Evolutionary conservation across 2,113 vertebrate species (phyloP).

Genomic region (Chaenocephalus aceratus): DNA sequence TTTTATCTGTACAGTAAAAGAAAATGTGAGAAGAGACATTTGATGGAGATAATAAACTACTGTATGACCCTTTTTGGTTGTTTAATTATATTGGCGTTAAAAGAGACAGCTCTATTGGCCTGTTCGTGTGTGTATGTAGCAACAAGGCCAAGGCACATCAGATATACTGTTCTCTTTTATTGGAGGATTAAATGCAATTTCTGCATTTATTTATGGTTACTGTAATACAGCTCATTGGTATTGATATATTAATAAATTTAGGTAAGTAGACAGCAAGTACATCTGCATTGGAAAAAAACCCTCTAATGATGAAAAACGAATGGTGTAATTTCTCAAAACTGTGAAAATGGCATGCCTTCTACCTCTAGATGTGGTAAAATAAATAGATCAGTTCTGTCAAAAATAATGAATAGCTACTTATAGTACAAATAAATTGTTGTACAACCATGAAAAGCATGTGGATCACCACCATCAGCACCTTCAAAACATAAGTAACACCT

Average conservation of each 20-base stretch:
- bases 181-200: background rate
- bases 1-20: conserved; percentile 3
- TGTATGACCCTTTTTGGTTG: background rate
- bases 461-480: background rate
- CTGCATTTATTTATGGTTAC: background rate
- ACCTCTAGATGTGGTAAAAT: background rate
- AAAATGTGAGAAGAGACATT: conserved; percentile 24
- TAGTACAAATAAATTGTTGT: conserved; percentile 2
- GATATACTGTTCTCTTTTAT: background rate
- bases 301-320: background rate
- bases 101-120: background rate
- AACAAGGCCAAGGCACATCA: background rate
- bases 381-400: conserved; percentile 13
- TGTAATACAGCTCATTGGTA: background rate
- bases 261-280: background rate
- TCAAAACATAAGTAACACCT: conserved; percentile 21
- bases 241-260: background rate
- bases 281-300: background rate
- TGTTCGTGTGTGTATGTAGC: background rate
- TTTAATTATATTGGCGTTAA: background rate
- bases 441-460: conserved; percentile 4
- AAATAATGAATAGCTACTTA: conserved; percentile 37
- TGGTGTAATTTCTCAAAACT: background rate
- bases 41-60: background rate
- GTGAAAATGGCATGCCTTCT: background rate